A percentile compares a stretch with the other conserved stretches of the same genome.
Conservation (phyloP, 2,113 vertebrate species). For the Elephantulus edwardii region DNA sequence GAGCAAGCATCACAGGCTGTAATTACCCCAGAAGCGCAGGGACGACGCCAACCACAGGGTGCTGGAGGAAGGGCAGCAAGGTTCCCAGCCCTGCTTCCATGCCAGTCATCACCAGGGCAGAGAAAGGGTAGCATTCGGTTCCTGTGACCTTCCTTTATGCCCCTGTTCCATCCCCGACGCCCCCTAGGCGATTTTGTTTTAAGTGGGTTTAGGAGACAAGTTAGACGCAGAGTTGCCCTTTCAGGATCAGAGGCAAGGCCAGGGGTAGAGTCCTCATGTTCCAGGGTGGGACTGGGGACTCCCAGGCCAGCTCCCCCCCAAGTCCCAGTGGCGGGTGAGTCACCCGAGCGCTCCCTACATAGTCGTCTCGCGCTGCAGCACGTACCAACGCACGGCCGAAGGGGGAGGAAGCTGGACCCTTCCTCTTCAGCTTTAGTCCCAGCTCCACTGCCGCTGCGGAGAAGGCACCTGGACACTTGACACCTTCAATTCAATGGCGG, state of each 20-base stretch:
- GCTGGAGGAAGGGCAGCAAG: conserved; percentile 26
- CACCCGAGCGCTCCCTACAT: conserved; percentile 76
- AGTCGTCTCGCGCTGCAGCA: conserved; percentile 63
- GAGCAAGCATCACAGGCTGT: conserved; percentile 46
- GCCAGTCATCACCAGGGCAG: neutral
- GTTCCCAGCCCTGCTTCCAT: neutral
- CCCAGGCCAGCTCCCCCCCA: neutral
- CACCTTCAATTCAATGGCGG: accelerated
- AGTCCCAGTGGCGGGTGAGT: conserved; percentile 67
- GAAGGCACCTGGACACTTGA: neutral
- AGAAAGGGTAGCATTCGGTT: conserved; percentile 32
- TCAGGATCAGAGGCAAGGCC: neutral
- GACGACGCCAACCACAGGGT: conserved; percentile 35
- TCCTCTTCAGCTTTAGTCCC: neutral
- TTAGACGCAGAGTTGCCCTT: neutral
- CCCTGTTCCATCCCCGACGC: neutral
- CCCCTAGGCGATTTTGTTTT: neutral
- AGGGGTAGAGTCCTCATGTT: neutral
- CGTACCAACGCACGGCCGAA: conserved; percentile 65
- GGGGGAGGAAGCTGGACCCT: conserved; percentile 21
- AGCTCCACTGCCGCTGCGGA: neutral
- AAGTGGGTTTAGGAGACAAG: neutral
- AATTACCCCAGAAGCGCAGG: conserved; percentile 63
- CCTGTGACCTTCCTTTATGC: neutral
- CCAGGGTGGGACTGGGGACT: neutral